These are phyloP conservation scores for Crenuchus spilurus DNA, from an alignment of 2,797 vertebrate species.

Conservation along the genomic window DNA sequence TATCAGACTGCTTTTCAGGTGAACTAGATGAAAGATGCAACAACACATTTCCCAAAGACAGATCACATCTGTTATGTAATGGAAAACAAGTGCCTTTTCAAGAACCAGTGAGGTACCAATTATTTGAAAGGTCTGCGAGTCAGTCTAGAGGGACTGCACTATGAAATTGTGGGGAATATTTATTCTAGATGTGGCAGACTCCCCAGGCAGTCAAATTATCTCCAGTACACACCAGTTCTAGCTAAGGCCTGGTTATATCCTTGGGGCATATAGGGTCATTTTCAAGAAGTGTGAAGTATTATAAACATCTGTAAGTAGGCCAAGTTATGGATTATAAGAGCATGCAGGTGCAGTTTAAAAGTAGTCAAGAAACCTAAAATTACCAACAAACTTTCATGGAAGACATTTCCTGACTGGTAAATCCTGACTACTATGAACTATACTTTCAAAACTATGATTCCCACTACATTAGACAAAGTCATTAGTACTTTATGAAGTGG, in stretches of 20 bases:
- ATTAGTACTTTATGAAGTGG: neutral
- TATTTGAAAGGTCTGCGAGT: too few relatives aligned
- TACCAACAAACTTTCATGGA: neutral
- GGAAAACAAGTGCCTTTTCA: neutral
- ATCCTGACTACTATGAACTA: neutral
- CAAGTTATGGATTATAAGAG: neutral
- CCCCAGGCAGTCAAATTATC: neutral
- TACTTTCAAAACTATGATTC: neutral
- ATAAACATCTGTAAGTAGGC: neutral
- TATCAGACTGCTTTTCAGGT: neutral
- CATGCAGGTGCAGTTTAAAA: neutral
- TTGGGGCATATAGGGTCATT: neutral
- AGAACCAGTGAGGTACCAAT: too few relatives aligned
- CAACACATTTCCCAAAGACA: neutral
- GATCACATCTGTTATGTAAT: neutral
- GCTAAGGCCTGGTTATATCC: neutral
- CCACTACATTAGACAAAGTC: neutral
- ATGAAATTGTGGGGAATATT: neutral
- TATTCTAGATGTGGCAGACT: neutral
- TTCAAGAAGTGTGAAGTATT: neutral
- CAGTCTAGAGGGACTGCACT: neutral
- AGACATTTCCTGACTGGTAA: neutral
- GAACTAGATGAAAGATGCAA: neutral
- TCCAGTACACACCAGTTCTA: neutral
- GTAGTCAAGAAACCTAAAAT: neutral